Percentiles rank a stretch among this genome's conserved stretches.
Conservation (phyloP, 2,888 invertebrate species). For the Drosophila peninsularis region DNA sequence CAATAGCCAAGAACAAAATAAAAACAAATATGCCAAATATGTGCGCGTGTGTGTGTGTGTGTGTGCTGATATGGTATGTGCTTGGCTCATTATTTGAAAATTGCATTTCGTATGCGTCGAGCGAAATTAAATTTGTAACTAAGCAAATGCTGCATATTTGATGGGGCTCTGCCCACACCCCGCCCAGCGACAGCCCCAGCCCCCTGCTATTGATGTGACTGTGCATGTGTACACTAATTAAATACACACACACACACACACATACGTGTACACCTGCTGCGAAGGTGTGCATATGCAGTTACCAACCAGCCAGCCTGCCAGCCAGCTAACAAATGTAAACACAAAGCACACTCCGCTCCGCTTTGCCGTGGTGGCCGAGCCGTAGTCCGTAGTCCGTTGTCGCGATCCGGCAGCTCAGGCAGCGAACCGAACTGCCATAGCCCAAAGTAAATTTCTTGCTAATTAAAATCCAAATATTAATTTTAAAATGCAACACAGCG, state of each 20-base stretch:
- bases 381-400: background rate
- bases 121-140: slow-evolving; percentile 72
- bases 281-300: slow-evolving; percentile 43
- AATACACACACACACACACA: slow-evolving; percentile 45
- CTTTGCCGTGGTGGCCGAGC: background rate
- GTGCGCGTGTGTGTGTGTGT: background rate
- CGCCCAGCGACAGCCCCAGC: too few relatives aligned
- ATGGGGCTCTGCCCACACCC: slow-evolving; percentile 27
- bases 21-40: slow-evolving; percentile 13
- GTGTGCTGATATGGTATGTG: slow-evolving; percentile 2
- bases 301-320: slow-evolving; percentile 26
- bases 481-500: slow-evolving; percentile 70
- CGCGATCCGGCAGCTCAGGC: slow-evolving; percentile 13
- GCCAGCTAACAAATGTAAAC: slow-evolving; percentile 60
- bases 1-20: slow-evolving; percentile 3
- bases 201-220: slow-evolving; percentile 34
- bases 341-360: slow-evolving; percentile 31
- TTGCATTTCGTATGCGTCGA: slow-evolving; percentile 44
- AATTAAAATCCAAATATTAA: slow-evolving; percentile 79
- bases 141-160: slow-evolving; percentile 76
- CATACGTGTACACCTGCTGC: slow-evolving; percentile 7
- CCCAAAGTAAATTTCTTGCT: slow-evolving; percentile 77
- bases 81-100: slow-evolving; percentile 46
- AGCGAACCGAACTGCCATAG: slow-evolving; percentile 56
- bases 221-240: slow-evolving; percentile 65